Evolutionary conservation across 2,888 invertebrate genomes (phyloP).

Genomic region (Melieria omissa): DNA sequence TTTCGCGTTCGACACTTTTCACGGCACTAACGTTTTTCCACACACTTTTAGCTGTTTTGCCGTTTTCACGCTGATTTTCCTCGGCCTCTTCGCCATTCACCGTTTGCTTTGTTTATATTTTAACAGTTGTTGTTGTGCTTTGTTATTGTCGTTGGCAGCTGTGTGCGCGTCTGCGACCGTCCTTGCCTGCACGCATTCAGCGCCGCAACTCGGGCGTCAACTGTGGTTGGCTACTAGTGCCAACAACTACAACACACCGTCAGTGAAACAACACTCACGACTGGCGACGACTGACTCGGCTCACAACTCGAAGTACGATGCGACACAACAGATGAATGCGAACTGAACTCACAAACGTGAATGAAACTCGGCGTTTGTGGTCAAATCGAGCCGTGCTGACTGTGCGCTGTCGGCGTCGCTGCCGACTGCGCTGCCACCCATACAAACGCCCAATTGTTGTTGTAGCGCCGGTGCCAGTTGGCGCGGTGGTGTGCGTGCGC

Average conservation of each 20-base stretch:
- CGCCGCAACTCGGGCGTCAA: too few species aligned
- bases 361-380: constrained; percentile 56
- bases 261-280: constrained; percentile 22
- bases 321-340: constrained; percentile 62
- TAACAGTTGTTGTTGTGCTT: too few species aligned
- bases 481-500: constrained; percentile 21
- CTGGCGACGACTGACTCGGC: not conserved
- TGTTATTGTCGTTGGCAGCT: too few species aligned
- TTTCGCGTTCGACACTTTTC: too few species aligned
- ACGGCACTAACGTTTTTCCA: too few species aligned
- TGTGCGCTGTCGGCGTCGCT: constrained; percentile 7
- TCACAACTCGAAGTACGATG: constrained; percentile 44
- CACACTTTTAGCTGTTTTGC: too few species aligned
- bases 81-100: too few species aligned
- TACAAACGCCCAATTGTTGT: not conserved
- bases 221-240: too few species aligned
- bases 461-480: constrained; percentile 7
- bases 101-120: too few species aligned
- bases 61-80: too few species aligned
- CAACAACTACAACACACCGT: not conserved
- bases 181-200: too few species aligned
- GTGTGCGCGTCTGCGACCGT: too few species aligned
- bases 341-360: constrained; percentile 58
- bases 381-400: constrained; percentile 5
- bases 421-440: constrained; percentile 13